Evolutionary conservation across 2,113 vertebrate species (phyloP).

Genomic region (Scalopus aquaticus): DNA sequence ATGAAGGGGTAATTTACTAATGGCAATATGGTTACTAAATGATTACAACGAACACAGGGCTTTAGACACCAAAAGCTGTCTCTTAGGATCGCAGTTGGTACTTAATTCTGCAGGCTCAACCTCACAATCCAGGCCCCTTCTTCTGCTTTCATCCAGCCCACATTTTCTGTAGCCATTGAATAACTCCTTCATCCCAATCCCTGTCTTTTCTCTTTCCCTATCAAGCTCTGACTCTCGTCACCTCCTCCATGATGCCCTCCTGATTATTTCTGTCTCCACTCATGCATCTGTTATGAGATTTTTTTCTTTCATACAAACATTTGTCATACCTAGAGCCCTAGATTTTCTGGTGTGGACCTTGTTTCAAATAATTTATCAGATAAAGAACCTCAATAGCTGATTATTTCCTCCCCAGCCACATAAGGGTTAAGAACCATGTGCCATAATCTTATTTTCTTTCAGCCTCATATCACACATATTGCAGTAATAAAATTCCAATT

Average conservation of each 20-base stretch:
- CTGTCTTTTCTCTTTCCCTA: not conserved
- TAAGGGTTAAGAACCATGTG: not conserved
- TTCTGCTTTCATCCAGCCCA: not conserved
- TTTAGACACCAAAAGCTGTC: not conserved
- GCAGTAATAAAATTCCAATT: slow-evolving; percentile 11
- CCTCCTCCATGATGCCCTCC: not conserved
- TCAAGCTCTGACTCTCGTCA: not conserved
- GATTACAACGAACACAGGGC: not conserved
- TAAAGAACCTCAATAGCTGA: not conserved
- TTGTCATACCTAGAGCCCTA: not conserved
- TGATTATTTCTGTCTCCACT: not conserved
- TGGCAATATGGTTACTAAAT: not conserved
- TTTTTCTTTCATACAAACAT: not conserved
- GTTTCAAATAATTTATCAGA: slow-evolving; percentile 1
- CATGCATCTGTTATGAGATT: not conserved
- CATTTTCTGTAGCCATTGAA: not conserved
- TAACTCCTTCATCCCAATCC: not conserved
- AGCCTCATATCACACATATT: not conserved
- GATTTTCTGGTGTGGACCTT: not conserved
- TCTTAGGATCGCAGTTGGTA: not conserved
- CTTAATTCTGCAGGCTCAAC: not conserved
- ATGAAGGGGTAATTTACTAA: not conserved
- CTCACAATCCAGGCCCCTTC: not conserved
- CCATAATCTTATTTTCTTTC: not conserved
- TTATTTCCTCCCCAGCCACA: not conserved